Evolutionary conservation across 2,113 vertebrate genomes (phyloP).

Genomic region (Lethenteron reissneri): DNA sequence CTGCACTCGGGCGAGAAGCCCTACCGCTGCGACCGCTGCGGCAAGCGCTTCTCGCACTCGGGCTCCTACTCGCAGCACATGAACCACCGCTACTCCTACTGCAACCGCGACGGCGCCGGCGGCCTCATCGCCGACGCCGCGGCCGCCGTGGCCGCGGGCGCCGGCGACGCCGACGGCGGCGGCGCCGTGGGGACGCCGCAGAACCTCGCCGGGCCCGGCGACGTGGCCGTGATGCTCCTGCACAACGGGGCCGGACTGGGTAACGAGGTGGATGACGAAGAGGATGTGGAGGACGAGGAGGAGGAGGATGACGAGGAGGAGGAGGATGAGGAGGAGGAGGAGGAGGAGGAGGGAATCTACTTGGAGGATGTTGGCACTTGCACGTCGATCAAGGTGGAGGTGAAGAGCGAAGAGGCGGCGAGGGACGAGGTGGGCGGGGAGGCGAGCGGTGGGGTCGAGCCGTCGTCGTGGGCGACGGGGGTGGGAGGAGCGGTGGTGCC

Average conservation of each 20-base stretch:
- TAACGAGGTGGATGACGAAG: background rate
- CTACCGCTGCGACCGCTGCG: conserved; percentile 43
- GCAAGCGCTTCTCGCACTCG: conserved; percentile 47
- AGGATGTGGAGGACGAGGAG: conserved; percentile 11
- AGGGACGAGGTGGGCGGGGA: background rate
- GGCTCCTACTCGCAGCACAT: conserved; percentile 54
- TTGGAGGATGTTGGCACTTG: conserved; percentile 12
- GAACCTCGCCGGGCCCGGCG: background rate
- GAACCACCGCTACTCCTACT: conserved; percentile 53
- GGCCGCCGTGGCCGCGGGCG: conserved; percentile 14
- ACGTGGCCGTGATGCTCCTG: no score
- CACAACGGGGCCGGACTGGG: no score
- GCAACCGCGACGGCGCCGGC: conserved; percentile 22
- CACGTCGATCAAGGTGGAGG: background rate
- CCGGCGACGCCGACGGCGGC: conserved; percentile 7
- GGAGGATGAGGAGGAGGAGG: conserved; percentile 24
- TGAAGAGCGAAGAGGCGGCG: background rate
- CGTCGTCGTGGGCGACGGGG: no score
- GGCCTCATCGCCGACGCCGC: conserved; percentile 21
- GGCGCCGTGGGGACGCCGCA: background rate
- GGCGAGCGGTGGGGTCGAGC: background rate
- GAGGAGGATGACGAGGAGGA: conserved; percentile 15
- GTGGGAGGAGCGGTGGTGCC: no score
- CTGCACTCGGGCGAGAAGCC: conserved; percentile 51
- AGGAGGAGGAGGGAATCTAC: conserved; percentile 19